Evolutionary conservation across 2,113 vertebrate genomes (phyloP), one percentile per base, ranked within the genome.

Genomic region (Brevimyrus niger): DNA sequence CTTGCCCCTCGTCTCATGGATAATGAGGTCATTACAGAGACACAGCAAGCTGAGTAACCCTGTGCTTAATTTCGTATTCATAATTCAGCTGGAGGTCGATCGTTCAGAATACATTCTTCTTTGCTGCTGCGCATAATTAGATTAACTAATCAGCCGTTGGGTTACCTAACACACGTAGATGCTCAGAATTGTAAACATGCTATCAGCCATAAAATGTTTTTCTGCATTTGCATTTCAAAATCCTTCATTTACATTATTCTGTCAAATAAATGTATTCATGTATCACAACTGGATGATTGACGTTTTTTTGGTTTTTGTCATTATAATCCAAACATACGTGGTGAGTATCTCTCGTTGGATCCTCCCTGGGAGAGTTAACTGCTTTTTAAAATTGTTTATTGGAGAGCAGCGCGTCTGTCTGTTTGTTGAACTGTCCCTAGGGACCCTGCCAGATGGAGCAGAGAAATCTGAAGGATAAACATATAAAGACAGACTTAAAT

Each of bases 21-120:
- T 90, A 86, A 91, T 92, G 90, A 90, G 88, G 84, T 87, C 38
- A 89, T 89, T 88, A 88, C 88, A 83, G 58, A 89, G 89, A 15
- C 27, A 73, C 65, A 35, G 87, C 82, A 55, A 55, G 86, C 42
- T 13, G 44, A 88, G 10, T 65, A 47, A 46, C 89, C 80, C 38
- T 4, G 87, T 6, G 9, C 55, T 88, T 47, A 21, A 58, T 87
- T 89, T 82, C 21, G 6, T 61, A 46, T 61, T 65, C 53, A 87
- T 42, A 89, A 51, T 47, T 35, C 42, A n/a, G 42, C 82, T 19
- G 53, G 87, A 42, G 48, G 23, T 50, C 61, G 42, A 86, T 88
- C 8, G 4, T 31, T 53, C 0, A 8, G 85, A 87, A 51, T 53
- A 53, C 55, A 86, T 87, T 53, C 27, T 5, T 13, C n/a, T 19